These are phyloP conservation scores for Sceliomorpha sp. DNA, from an alignment of 2,888 invertebrate species.

Conservation along the genomic window DNA sequence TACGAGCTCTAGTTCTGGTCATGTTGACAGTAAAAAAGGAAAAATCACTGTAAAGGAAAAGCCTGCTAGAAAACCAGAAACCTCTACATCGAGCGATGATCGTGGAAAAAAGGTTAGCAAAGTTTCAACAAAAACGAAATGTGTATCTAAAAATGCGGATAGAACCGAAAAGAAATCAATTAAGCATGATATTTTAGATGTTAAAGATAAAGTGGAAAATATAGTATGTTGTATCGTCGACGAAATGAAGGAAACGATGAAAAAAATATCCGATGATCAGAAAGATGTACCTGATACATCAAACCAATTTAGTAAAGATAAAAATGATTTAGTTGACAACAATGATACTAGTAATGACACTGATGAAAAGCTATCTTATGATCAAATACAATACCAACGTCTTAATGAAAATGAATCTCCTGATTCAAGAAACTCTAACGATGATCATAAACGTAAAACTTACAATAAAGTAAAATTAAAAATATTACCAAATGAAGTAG, in stretches of 20 bases:
- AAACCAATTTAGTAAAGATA: neutral
- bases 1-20: constrained; percentile 46
- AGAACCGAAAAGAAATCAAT: constrained; percentile 4
- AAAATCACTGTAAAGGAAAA: constrained; percentile 17
- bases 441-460: too few relatives aligned
- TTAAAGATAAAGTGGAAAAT: constrained; percentile 12
- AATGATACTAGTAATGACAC: constrained; percentile 19
- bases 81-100: constrained; percentile 10
- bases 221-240: constrained; percentile 6
- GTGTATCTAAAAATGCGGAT: neutral
- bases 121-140: constrained; percentile 16
- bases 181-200: constrained; percentile 11
- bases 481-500: neutral
- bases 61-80: constrained; percentile 1
- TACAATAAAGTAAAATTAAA: neutral
- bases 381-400: constrained; percentile 28
- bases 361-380: constrained; percentile 28
- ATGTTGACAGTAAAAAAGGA: constrained; percentile 25
- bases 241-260: constrained; percentile 20
- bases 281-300: neutral
- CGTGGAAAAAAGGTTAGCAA: constrained; percentile 14
- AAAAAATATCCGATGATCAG: constrained; percentile 1
- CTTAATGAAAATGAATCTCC: constrained; percentile 20
- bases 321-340: neutral
- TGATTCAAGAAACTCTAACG: neutral